Base-by-base conservation (phyloP, 2,113 vertebrate species). In the Crocuta crocuta region DNA sequence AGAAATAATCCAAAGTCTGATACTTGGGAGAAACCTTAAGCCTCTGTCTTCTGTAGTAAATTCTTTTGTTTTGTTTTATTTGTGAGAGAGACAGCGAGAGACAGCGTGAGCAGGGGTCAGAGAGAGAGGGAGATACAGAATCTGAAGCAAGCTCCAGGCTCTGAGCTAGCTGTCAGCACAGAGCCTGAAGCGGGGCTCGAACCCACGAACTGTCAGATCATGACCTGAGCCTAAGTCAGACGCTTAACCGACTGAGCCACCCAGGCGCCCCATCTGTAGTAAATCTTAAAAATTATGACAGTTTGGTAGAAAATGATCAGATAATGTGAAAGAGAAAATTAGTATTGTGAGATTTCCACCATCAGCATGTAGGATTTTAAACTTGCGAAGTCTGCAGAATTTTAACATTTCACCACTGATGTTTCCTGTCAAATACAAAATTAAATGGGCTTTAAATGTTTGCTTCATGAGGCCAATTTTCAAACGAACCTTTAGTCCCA, bases 381-480 rank as follows among this genome's bases (percentile, higher is more conserved):
- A 88, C 17, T 65, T 74, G 6, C 83, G 5, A 93, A 3, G 21
- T 84, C 33, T 68, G 10, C 26, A 85, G 33, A 78, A 48, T 17
- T 68, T 85, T 65, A 89, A 79, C 33, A 82, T 43, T 81, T 96
- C n/a, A 96, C 35, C 21, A 84, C 19, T 53, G 17, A 55, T 33
- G 10, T 48, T 95, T 91, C 50, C 50, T 89, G 15, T 80, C 73
- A 93, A 92, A 90, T 2, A 94, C 39, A 90, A 96, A 94, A 71
- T 71, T 73, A 88, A 84, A 45, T 80, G 39, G 76, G 26, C 21
- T 94, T 94, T 91, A 95, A 84, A 76, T 76, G 11, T 53, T 95
- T 93, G 83, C 63, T 96, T 92, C 48, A 55, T n/a, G 19, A 86
- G 33, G 19, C 28, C 86, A 91, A 3, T 66, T 93, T 92, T 94